These are phyloP conservation scores for Dolichallabes microphthalmus DNA, from an alignment of 2,113 vertebrate species.

Conservation along the genomic window DNA sequence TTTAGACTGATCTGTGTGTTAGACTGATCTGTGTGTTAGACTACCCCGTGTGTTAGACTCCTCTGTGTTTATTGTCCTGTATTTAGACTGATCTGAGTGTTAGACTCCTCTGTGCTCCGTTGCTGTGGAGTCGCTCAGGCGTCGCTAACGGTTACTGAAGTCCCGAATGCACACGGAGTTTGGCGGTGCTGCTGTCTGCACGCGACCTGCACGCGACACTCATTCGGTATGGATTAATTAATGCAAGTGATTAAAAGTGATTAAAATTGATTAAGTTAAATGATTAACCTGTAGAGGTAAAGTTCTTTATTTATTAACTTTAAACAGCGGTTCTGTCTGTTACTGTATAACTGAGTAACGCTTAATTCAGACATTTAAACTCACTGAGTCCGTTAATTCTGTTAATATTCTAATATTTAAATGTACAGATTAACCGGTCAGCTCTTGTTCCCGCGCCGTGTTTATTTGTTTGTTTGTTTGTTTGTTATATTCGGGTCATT, in stretches of 20 bases:
- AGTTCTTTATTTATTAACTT: neutral
- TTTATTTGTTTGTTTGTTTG: neutral
- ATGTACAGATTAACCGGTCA: neutral
- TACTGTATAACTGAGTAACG: neutral
- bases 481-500: neutral
- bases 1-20: neutral
- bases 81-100: neutral
- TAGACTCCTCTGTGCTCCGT: neutral
- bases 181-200: too few species aligned
- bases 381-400: neutral
- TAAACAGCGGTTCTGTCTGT: too few species aligned
- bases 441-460: neutral
- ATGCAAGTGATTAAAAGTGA: neutral
- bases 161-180: neutral
- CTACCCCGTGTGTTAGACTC: neutral
- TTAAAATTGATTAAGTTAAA: neutral
- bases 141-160: conserved; percentile 8
- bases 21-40: too few species aligned
- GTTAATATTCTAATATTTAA: neutral
- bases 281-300: neutral
- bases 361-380: neutral
- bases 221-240: too few species aligned
- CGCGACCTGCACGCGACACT: neutral
- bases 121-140: neutral
- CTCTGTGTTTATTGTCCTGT: neutral